Evolutionary conservation across 2,113 vertebrate species (phyloP).

Genomic region (Chaetops frenatus): DNA sequence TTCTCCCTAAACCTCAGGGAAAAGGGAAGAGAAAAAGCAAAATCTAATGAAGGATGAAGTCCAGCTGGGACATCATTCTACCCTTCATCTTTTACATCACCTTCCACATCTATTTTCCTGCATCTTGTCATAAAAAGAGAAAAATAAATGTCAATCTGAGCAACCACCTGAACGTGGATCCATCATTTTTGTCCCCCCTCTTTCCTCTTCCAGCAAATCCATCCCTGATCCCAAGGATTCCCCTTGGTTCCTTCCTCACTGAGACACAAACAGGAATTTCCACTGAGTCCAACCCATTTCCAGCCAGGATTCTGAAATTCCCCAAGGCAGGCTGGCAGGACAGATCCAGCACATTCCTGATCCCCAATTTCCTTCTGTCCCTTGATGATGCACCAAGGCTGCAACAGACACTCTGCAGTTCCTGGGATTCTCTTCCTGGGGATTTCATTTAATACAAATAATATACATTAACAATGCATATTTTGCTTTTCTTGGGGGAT

Average conservation of each 20-base stretch:
- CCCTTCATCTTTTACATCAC: background rate
- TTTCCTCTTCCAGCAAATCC: background rate
- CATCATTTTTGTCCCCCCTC: rapidly evolving
- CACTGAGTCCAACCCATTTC: background rate
- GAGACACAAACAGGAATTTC: background rate
- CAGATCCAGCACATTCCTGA: background rate
- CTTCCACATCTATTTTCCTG: background rate
- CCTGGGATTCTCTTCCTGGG: background rate
- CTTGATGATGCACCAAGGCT: background rate
- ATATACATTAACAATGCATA: background rate
- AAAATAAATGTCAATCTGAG: rapidly evolving
- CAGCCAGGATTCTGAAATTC: background rate
- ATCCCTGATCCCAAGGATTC: rapidly evolving
- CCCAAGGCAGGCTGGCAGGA: background rate
- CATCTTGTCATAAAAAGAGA: background rate
- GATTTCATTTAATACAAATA: background rate
- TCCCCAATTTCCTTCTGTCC: background rate
- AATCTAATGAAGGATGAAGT: background rate
- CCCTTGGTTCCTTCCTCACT: background rate
- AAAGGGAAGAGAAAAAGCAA: background rate
- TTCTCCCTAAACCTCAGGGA: background rate
- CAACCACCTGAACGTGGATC: rapidly evolving
- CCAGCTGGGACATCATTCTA: too few relatives aligned
- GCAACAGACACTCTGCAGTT: background rate
- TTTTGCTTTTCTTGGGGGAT: background rate